Percentiles rank a stretch among this genome's conserved stretches.
Conservation (phyloP, 2,888 invertebrate species). For the Malthinus seriepunctatus region DNA sequence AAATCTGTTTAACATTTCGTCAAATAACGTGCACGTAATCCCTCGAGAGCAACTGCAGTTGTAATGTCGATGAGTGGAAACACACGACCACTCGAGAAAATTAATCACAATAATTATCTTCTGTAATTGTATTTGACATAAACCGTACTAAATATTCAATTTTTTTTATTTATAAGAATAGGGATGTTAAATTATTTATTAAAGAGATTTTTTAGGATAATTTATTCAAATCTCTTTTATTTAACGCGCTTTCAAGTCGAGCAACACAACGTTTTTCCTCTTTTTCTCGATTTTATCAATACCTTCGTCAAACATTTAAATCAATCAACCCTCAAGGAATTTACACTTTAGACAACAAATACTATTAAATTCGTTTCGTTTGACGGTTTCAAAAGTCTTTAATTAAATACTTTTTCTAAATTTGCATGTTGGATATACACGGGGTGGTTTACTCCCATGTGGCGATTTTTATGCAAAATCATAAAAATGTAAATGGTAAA, state of each 20-base stretch:
- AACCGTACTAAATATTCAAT: conserved; percentile 8
- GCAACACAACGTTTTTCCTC: conserved; percentile 6
- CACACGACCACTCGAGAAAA: conserved; percentile 35
- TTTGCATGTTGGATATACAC: no score
- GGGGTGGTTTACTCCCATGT: no score
- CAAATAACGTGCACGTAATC: conserved; percentile 8
- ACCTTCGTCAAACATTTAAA: conserved; percentile 37
- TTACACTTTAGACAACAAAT: conserved; percentile 11
- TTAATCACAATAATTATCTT: conserved; percentile 36
- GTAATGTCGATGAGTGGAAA: conserved; percentile 21
- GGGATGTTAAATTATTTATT: conserved; percentile 20
- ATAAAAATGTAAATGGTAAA: no score
- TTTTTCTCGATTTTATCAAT: conserved; percentile 30
- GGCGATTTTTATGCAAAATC: no score
- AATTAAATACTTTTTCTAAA: not conserved
- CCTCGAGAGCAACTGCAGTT: conserved; percentile 9
- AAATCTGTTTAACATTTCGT: conserved; percentile 11
- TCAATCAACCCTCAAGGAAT: conserved; percentile 32
- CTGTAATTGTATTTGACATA: conserved; percentile 34
- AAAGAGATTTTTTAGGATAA: conserved; percentile 7
- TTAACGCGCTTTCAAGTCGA: conserved; percentile 12
- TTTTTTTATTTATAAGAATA: conserved; percentile 1
- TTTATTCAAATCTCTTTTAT: conserved; percentile 19
- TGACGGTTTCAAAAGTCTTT: conserved; percentile 1
- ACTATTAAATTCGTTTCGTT: conserved; percentile 11